phyloP scores from a whole-genome alignment of 1,140 invertebrate species.

The Papilio polytes region DNA sequence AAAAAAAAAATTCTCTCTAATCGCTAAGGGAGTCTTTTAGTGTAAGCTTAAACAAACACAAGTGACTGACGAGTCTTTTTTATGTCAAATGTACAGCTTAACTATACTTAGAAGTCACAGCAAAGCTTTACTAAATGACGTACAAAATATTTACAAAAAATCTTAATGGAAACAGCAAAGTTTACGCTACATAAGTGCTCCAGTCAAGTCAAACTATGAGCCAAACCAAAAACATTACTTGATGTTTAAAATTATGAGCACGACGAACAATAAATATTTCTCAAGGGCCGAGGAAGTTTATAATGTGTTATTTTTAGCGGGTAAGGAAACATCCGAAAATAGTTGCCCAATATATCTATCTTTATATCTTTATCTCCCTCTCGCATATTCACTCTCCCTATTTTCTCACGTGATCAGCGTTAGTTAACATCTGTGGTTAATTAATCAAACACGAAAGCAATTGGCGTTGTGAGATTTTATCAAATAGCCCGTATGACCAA shows the following conservation, averaged over 20 bases:
- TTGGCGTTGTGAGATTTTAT: conserved; percentile 40
- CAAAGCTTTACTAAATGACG: neutral
- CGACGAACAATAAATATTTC: conserved; percentile 26
- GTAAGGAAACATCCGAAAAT: conserved; percentile 45
- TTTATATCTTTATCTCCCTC: conserved; percentile 57
- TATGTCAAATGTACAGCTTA: no score
- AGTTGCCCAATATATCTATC: conserved; percentile 43
- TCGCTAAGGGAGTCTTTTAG: no score
- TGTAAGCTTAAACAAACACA: no score
- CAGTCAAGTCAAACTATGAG: neutral
- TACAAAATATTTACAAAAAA: conserved; percentile 16
- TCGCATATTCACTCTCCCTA: conserved; percentile 54
- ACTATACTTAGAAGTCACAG: neutral
- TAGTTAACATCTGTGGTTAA: conserved; percentile 63
- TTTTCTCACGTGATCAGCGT: conserved; percentile 71
- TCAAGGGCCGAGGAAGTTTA: conserved; percentile 13
- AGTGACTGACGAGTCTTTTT: no score
- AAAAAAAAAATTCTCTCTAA: neutral
- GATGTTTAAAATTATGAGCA: conserved; percentile 20
- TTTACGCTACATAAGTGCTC: conserved; percentile 25
- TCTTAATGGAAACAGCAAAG: conserved; percentile 19
- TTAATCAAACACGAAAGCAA: conserved; percentile 56
- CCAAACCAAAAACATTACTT: neutral
- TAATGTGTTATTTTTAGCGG: conserved; percentile 15
- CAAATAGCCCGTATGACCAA: conserved; percentile 29